These are phyloP conservation scores for Semicossyphus pulcher DNA, from an alignment of 2,113 vertebrate species.

Conservation along the genomic window DNA sequence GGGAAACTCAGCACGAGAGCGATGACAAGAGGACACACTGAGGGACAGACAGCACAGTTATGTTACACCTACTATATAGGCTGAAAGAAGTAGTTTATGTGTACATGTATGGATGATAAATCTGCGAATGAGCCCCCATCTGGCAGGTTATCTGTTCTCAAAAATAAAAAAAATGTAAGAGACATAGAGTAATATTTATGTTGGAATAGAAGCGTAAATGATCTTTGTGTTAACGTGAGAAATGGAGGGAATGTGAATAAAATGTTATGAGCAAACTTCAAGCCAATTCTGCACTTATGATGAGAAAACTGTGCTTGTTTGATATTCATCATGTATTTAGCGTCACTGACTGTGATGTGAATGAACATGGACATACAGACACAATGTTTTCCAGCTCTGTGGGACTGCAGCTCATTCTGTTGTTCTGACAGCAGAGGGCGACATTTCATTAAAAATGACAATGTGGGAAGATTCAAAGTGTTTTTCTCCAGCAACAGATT, in stretches of 20 bases:
- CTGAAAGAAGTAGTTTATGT: conserved; percentile 47
- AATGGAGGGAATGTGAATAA: neutral
- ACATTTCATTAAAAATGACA: conserved; percentile 63
- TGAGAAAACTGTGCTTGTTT: conserved; percentile 55
- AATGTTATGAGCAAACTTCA: neutral
- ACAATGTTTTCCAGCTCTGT: conserved; percentile 38
- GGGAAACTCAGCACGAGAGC: conserved; percentile 35
- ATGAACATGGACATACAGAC: conserved; percentile 19
- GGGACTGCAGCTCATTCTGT: conserved; percentile 26
- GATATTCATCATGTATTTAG: conserved; percentile 15
- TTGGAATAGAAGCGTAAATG: conserved; percentile 42
- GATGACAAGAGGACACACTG: conserved; percentile 43
- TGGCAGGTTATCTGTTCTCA: conserved; percentile 35
- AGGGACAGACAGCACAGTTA: conserved; percentile 57
- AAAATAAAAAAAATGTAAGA: conserved; percentile 53
- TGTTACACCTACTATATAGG: conserved; percentile 66
- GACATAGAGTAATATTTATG: conserved; percentile 56
- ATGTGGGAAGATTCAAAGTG: conserved; percentile 1
- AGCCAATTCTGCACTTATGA: conserved; percentile 15
- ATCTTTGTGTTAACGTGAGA: conserved; percentile 14
- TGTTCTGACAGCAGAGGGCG: conserved; percentile 73
- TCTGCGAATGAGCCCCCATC: conserved; percentile 20
- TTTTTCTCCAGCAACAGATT: conserved; percentile 56
- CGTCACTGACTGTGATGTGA: conserved; percentile 34
- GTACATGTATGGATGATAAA: conserved; percentile 28